phyloP scores from a whole-genome alignment of 2,113 vertebrate species.

The Podocnemis expansa region DNA sequence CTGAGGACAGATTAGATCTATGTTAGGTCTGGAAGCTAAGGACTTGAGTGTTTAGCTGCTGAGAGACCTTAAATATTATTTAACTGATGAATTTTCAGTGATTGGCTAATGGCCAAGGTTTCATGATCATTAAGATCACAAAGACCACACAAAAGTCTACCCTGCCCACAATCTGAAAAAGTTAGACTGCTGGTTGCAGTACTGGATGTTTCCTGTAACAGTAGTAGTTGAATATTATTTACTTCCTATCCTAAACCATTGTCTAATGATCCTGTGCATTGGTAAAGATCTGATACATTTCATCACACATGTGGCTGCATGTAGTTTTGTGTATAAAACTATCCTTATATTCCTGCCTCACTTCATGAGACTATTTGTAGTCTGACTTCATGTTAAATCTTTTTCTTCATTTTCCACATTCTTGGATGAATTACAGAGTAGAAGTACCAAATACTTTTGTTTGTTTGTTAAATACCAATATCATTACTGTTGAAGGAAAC shows the following conservation, averaged over 20 bases:
- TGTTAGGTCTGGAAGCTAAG: too few species aligned
- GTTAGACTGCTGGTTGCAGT: too few species aligned
- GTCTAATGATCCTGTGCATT: not conserved
- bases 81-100: too few species aligned
- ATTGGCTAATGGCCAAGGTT: too few species aligned
- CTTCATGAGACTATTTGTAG: not conserved
- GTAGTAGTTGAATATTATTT: not conserved
- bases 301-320: not conserved
- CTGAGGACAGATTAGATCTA: too few species aligned
- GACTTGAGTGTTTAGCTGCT: too few species aligned
- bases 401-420: not conserved
- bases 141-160: too few species aligned
- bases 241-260: conserved; percentile 4
- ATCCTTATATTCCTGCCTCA: not conserved
- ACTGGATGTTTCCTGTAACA: not conserved
- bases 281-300: conserved; percentile 4
- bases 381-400: not conserved
- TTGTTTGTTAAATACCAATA: not conserved
- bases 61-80: too few species aligned
- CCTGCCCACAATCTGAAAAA: too few species aligned
- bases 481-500: too few species aligned
- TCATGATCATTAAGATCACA: too few species aligned
- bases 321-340: not conserved
- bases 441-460: not conserved
- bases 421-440: not conserved